phyloP scores from a whole-genome alignment of 2,113 vertebrate species.

The Chaetops frenatus region DNA sequence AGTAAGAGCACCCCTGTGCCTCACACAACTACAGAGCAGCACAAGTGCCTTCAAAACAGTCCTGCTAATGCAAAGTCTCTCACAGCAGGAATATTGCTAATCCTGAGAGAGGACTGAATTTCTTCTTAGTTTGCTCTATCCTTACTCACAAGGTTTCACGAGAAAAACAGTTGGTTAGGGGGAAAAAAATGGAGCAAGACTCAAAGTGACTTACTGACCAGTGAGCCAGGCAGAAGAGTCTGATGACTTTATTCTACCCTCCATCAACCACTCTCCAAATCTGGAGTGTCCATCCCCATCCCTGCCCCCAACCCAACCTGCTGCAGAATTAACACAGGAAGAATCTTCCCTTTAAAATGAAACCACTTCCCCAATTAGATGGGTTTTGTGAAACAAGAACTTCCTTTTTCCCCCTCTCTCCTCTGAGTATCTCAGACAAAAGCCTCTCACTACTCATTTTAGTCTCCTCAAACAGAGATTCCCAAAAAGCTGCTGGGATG shows the following conservation, averaged over 20 bases:
- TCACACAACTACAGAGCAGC: neutral
- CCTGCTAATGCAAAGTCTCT: neutral
- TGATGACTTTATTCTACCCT: neutral
- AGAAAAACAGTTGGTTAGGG: neutral
- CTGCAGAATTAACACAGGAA: neutral
- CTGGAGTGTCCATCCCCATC: neutral
- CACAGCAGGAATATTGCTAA: neutral
- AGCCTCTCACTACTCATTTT: neutral
- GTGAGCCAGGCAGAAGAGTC: neutral
- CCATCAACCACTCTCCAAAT: neutral
- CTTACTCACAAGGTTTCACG: neutral
- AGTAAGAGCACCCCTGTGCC: neutral
- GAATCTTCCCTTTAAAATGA: neutral
- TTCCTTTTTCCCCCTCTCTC: neutral
- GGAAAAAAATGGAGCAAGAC: neutral
- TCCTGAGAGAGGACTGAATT: neutral
- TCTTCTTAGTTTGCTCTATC: neutral
- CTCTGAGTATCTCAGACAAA: neutral
- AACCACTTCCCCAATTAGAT: neutral
- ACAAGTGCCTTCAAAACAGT: neutral
- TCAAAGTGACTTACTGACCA: neutral
- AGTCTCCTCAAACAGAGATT: neutral
- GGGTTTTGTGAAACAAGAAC: constrained; percentile 6
- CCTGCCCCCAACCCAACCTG: neutral
- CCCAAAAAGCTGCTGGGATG: neutral